Evolutionary conservation across 2,888 invertebrate species (phyloP), one percentile per base, ranked within the genome.

Genomic region (Pheosia tremula): DNA sequence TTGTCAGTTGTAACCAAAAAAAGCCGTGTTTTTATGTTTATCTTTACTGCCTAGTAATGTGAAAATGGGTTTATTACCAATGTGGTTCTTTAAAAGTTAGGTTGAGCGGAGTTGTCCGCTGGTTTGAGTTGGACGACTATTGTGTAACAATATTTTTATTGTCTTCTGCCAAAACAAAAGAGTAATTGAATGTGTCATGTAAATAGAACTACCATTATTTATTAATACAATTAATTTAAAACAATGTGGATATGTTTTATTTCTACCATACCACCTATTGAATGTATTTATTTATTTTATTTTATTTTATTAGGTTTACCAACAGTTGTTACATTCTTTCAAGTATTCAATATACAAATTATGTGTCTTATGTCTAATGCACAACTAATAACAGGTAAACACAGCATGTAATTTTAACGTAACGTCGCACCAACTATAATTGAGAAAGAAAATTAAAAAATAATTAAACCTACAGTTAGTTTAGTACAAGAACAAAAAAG

Each of bases 121-220:
- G 72, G 68, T 72, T 84, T 84, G 82, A 84, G 83, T 88, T 85
- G 81, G 71, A 68, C 67, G 71, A 70, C 71, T 86, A 84, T 88
- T 89, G 88, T 89, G 85, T 89, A 90, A 92, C 88, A 87, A 91
- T 93, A 90, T 89, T 91, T 87, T 93, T 87, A 91, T 90, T 92
- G 91, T 92, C 87, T 92, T 93, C 90, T 93, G 93, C 93, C 93
- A 93, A 93, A 93, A 93, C 92, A 92, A 93, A 89, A 91, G 90
- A 93, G 84, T 88, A 89, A 89, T 89, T 89, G 84, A 89, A 90
- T 91, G 93, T 93, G 93, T 93, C 93, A 93, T 93, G 93, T 93
- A 93, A 93, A 93, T 93, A 93, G 88, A 93, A 91, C 93, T 93
- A 93, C 93, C 93, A 93, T 93, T 93, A 93, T 93, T 93, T 93